Base-by-base conservation (phyloP, 2,888 invertebrate genomes). In the Galeruca laticollis region DNA sequence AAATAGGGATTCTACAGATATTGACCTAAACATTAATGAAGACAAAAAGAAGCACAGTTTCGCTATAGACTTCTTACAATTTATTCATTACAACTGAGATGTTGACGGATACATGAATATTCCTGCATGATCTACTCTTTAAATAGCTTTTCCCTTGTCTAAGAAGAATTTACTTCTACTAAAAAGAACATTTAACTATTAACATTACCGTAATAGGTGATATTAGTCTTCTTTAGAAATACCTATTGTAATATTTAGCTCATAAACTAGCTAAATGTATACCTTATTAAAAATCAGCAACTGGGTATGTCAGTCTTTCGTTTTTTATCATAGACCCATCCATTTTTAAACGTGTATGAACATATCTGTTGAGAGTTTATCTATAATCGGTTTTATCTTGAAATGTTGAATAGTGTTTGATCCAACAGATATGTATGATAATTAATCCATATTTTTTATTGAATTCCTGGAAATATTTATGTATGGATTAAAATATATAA, bases 151-250 rank as follows among this genome's bases (percentile, higher is more conserved):
- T 57, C 15, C 31, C 57, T 33, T 35, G 31, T 52, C 33, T 21
- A 40, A 57, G 47, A 49, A 63, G 52, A 47, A 43, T 31, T 54
- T 18, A 63, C 61, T 31, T 40, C 69, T 67, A 72, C 68, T 26
- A 70, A 71, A 47, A 72, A 66, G 43, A 66, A 66, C 40, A 59
- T 59, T 59, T 43, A 61, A 57, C 67, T 69, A 69, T 47, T 1
- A 35, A 56, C 40, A 40, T 49, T 63, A 61, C 35, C 54, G 18
- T 37, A 59, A 33, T 62, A 62, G 21, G 61, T 15, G 59, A 67
- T 49, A 60, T 20, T 56, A 68, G 51, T 51, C 62, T 59, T 15
- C 35, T 70, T 56, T 62, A 70, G 62, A 66, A 70, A 66, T 62
- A 68, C 37, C 60, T 52, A 62, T 57, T 59, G 11, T 47, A 56